Base-by-base conservation (phyloP, 2,888 invertebrate species). In the Drosophila falleni region DNA sequence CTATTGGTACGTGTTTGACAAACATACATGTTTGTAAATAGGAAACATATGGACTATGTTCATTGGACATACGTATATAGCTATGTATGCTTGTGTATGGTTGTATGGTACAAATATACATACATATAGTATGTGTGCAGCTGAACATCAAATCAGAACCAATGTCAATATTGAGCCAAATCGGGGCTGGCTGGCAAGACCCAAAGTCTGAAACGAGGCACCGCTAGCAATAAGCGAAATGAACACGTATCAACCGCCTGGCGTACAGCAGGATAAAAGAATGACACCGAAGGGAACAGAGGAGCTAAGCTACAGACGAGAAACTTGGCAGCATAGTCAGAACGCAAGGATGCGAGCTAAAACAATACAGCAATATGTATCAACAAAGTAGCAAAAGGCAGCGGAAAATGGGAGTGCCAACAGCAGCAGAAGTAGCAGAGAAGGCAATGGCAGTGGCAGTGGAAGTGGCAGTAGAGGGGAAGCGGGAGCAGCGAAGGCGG, bases 121-220 rank as follows among this genome's bases (percentile, higher is more conserved):
- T 19, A 10, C 4, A 19, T 19, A 11, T 26, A 29, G 26, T 13
- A 35, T 26, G 35, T 29, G 26, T 53, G 31, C 41, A 63, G 59
- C 54, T 47, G 74, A 68, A 49, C 56, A 77, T 73, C 80, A 80
- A 81, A 78, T 84, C 74, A 78, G 64, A 79, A 84, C 78, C 74
- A 86, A 74, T 86, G 87, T 86, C 87, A 81, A 83, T 80, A 83
- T 81, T 76, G 80, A 73, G 65, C 80, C 50, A 76, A 81, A 71
- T 76, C 80, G 77, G 71, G 67, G 58, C 69, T 79, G 67, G 58
- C 69, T 79, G 72, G 75, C 80, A 72, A 59, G 60, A 50, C 61
- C 62, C 80, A 47, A 68, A 81, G 82, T 68, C 71, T 60, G 79
- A 58, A 58, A 67, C 64, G 68, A 59, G 70, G 44, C 56, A 60